Evolutionary conservation across 1,140 invertebrate genomes (phyloP).

Genomic region (Achatina immaculata): DNA sequence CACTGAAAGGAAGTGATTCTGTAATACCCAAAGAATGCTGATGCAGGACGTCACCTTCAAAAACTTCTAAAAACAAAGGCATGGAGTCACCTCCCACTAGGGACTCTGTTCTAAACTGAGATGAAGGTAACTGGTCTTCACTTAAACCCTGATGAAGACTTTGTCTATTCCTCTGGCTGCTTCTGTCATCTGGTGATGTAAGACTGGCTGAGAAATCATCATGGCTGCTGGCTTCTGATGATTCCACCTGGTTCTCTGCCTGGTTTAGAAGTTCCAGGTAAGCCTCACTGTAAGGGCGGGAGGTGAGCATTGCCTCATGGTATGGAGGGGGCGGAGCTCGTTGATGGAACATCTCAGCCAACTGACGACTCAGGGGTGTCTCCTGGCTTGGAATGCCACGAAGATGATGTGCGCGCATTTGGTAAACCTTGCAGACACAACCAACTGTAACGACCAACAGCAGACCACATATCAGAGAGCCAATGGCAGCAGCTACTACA

Average conservation of each 20-base stretch:
- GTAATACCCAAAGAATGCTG: neutral
- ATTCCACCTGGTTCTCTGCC: neutral
- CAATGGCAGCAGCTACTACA: slow-evolving; percentile 74
- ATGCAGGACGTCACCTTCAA: neutral
- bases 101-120: neutral
- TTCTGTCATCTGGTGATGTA: neutral
- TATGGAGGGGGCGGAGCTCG: slow-evolving; percentile 65
- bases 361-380: slow-evolving; percentile 56
- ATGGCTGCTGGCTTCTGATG: neutral
- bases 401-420: slow-evolving; percentile 58
- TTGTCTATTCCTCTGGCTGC: too few species aligned
- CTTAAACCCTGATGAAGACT: too few species aligned
- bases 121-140: neutral
- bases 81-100: neutral
- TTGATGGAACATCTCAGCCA: slow-evolving; percentile 56
- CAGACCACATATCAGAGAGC: slow-evolving; percentile 72
- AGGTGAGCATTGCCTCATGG: slow-evolving; percentile 66
- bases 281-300: slow-evolving; percentile 60
- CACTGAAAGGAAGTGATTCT: slow-evolving; percentile 5
- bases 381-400: slow-evolving; percentile 34
- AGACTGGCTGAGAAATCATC: neutral
- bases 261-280: slow-evolving; percentile 47
- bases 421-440: slow-evolving; percentile 72
- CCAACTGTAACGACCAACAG: slow-evolving; percentile 73
- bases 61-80: neutral